A percentile compares a stretch with the other conserved stretches of the same genome.
Evolutionary conservation across 92 coral and sea anemone genomes (phyloP).

Genomic region (Bergia sp.): DNA sequence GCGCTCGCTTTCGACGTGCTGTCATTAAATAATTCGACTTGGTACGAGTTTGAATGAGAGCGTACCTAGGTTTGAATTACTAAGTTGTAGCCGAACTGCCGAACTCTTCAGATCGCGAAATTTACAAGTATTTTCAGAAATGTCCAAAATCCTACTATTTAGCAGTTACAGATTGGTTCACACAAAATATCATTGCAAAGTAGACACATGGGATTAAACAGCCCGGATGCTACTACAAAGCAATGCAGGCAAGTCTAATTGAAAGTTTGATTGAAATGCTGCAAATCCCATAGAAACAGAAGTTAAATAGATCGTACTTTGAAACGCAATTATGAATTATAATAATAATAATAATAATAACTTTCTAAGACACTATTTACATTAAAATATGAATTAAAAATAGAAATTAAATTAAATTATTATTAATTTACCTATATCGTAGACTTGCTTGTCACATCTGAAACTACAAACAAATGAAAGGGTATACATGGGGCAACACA

Average conservation of each 20-base stretch:
- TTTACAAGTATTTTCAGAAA: conserved; percentile 1
- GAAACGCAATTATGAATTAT: conserved; percentile 16
- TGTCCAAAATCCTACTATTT: conserved; percentile 3
- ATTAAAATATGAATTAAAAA: conserved; percentile 7
- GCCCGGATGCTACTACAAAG: conserved; percentile 7
- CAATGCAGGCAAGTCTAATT: conserved; percentile 11
- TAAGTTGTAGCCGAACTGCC: conserved; percentile 6
- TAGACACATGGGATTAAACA: conserved; percentile 4
- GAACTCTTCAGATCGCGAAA: conserved; percentile 6
- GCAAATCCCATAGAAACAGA: conserved; percentile 25
- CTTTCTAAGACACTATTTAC: conserved; percentile 13
- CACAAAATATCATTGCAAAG: conserved; percentile 3
- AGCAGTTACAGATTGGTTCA: conserved; percentile 5
- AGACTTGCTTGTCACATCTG: conserved; percentile 22
- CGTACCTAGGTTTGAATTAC: conserved; percentile 5
- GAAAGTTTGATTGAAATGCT: conserved; percentile 26
- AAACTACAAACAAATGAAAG: conserved; percentile 12
- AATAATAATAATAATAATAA: conserved; percentile 22
- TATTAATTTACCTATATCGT: conserved; percentile 22
- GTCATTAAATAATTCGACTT: conserved; percentile 5
- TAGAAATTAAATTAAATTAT: conserved; percentile 18
- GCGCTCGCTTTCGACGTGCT: conserved; percentile 12
- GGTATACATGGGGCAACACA: conserved; percentile 17
- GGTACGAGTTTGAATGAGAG: conserved; percentile 7
- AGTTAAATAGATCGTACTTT: conserved; percentile 8